Evolutionary conservation across 1,140 invertebrate species (phyloP).

Genomic region (Tetramorium simillimum): DNA sequence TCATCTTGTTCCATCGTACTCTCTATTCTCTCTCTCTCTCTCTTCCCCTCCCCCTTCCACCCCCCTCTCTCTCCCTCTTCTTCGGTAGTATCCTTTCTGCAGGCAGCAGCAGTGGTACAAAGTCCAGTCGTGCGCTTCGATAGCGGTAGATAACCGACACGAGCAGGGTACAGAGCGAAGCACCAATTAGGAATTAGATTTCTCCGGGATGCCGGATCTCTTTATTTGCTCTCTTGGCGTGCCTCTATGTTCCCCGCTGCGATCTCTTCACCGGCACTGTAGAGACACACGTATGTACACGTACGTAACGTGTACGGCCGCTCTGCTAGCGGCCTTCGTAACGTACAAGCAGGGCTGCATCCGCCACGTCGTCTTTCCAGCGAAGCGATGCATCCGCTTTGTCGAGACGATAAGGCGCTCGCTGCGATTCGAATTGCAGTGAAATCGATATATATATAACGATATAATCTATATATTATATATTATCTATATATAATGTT

Average conservation of each 20-base stretch:
- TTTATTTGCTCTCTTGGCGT: slow-evolving; percentile 75
- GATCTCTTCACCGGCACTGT: slow-evolving; percentile 63
- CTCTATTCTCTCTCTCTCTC: no score
- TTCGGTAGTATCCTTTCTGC: slow-evolving; percentile 68
- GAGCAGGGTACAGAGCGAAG: slow-evolving; percentile 72
- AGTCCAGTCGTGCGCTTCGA: slow-evolving; percentile 74
- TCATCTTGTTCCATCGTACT: no score
- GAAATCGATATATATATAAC: slow-evolving; percentile 4
- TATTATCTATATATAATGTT: no score
- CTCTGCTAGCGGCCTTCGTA: slow-evolving; percentile 41
- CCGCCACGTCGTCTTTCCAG: neutral
- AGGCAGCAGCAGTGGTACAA: slow-evolving; percentile 51
- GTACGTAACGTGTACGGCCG: slow-evolving; percentile 59
- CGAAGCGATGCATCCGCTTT: slow-evolving; percentile 10
- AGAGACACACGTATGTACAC: slow-evolving; percentile 59
- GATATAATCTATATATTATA: no score
- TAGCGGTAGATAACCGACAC: slow-evolving; percentile 75
- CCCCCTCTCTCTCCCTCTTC: no score
- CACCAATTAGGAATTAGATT: slow-evolving; percentile 77
- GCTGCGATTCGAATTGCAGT: neutral
- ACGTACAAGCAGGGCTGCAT: slow-evolving; percentile 52
- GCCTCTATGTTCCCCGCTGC: slow-evolving; percentile 71
- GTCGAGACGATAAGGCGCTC: neutral
- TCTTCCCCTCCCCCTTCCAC: no score
- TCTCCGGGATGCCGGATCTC: slow-evolving; percentile 76